Evolutionary conservation across 2,888 invertebrate genomes (phyloP).

Genomic region (Mamestra brassicae): DNA sequence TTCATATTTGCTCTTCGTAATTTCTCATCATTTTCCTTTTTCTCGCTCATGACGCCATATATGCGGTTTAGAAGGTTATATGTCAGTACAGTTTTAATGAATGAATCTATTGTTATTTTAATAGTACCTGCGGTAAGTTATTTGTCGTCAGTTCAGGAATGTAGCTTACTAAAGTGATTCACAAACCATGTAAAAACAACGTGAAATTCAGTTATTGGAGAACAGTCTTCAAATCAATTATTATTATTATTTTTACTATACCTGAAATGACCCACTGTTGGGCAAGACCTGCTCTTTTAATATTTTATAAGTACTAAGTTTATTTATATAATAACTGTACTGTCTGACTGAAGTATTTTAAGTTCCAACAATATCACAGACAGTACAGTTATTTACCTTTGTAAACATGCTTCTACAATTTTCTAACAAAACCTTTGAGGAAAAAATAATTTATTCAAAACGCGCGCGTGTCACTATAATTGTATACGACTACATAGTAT

Average conservation of each 20-base stretch:
- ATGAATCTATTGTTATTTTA: neutral
- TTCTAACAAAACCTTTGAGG: neutral
- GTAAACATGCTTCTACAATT: neutral
- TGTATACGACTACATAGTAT: neutral
- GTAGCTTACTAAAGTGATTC: neutral
- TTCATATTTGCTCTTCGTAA: slow-evolving; percentile 4
- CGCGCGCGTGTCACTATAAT: slow-evolving; percentile 3
- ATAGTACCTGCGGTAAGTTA: neutral
- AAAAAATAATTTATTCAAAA: slow-evolving; percentile 6
- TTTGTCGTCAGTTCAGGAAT: neutral
- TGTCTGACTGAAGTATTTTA: too few relatives aligned
- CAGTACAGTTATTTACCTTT: neutral
- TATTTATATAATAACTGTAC: too few relatives aligned
- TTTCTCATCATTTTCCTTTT: slow-evolving; percentile 14
- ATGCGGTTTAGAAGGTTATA: slow-evolving; percentile 19
- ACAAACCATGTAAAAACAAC: neutral
- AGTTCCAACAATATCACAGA: too few relatives aligned
- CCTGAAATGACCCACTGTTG: too few relatives aligned
- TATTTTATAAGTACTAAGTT: too few relatives aligned
- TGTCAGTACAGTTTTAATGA: neutral
- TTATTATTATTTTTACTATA: too few relatives aligned
- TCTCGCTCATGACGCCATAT: neutral
- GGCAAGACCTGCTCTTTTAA: too few relatives aligned
- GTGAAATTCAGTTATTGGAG: neutral
- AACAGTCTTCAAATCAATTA: neutral